Evolutionary conservation across 53 echinoderm and acorn worm species (phyloP), one percentile per base, ranked within the genome.

Genomic region (Holothuria scabra): DNA sequence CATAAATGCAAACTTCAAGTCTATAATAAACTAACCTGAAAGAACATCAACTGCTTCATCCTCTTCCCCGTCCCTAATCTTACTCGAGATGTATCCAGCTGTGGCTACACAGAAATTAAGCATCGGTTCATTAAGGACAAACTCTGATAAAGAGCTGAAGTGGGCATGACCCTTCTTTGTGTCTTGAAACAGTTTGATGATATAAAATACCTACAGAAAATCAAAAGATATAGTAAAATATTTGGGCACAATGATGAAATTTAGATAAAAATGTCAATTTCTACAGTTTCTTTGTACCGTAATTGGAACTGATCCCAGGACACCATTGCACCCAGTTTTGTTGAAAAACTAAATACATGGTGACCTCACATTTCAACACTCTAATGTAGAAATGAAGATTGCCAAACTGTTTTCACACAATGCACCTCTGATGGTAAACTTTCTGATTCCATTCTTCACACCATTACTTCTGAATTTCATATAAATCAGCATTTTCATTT

Each of bases 91-190:
- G 34, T 88, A 75, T 60, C 97, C 92, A 25, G 97, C 97, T 21
- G 92, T 94, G 8, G 94, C 92, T 59, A 97, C 87, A 59, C 89
- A 92, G 28, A 94, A 97, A 79, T 92, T 97, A 25, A 97, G 92
- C 90, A 92, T 90, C 22, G 94, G 94, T 72, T 90, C 90, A 59
- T 88, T 92, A 33, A 97, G 87, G 2, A 97, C 84, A 28, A 97
- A 97, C 71, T 97, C 97, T 0, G 94, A 90, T 55, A 97, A 85
- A 32, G 97, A 97, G 59, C 90, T 94, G 60, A 94, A 88, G 87
- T 94, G 94, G 23, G 97, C 94, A 5, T 69, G 74, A 5, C 97
- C 97, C 29, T 87, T 84, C 9, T 79, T 65, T 10, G 82, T 85
- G 26, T 97, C 86, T 74, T 97, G 97, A 38, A 86, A 90, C 18